A percentile compares a stretch with the other conserved stretches of the same genome.
Conservation (phyloP, 2,797 vertebrate genomes). For the Gadopsis marmoratus region DNA sequence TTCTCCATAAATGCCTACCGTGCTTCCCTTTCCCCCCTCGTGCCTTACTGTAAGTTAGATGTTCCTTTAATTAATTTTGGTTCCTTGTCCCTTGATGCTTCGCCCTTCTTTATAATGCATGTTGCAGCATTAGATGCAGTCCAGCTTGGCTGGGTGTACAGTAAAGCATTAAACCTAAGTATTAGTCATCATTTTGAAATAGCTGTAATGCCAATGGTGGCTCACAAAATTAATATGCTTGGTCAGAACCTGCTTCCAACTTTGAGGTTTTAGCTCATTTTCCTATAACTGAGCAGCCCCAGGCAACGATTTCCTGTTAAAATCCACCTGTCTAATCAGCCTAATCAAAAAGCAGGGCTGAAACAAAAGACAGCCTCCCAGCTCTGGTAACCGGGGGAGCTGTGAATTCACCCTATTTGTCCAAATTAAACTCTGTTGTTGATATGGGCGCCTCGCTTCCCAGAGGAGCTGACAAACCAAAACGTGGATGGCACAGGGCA, state of each 20-base stretch:
- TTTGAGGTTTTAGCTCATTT: slow-evolving; percentile 12
- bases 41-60: slow-evolving; percentile 15
- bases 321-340: slow-evolving; percentile 31
- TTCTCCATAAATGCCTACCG: slow-evolving; percentile 56
- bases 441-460: slow-evolving; percentile 18
- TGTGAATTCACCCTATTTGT: slow-evolving; percentile 40
- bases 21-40: slow-evolving; percentile 28
- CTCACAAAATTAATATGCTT: not conserved
- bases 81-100: not conserved
- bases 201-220: not conserved
- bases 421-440: slow-evolving; percentile 43
- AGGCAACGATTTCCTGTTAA: slow-evolving; percentile 7
- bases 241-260: not conserved
- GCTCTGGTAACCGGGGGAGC: slow-evolving; percentile 25
- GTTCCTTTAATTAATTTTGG: slow-evolving; percentile 34
- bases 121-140: not conserved
- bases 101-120: not conserved
- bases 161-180: slow-evolving; percentile 9
- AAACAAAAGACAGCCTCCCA: slow-evolving; percentile 21
- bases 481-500: slow-evolving; percentile 22
- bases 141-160: not conserved
- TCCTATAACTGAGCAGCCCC: slow-evolving; percentile 14
- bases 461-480: slow-evolving; percentile 34
- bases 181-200: slow-evolving; percentile 3
- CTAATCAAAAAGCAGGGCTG: slow-evolving; percentile 27